Conservation (phyloP, 2,888 invertebrate genomes). For the Agrenia bidenticulata region DNA sequence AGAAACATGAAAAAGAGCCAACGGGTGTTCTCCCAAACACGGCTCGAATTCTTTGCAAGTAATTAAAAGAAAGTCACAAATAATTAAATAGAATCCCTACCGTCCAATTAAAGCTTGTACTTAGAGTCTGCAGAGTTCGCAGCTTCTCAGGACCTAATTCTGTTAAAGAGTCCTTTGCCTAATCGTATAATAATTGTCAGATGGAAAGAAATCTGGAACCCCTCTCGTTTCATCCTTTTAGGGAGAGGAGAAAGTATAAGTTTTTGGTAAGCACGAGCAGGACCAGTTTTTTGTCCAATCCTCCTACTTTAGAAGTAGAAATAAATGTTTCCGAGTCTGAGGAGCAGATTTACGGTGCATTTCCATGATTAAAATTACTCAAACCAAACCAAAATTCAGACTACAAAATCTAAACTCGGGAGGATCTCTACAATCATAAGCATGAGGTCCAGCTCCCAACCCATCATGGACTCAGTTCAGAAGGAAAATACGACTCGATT, state of each 20-base stretch:
- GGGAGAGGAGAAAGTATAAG: no score
- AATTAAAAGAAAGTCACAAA: constrained; percentile 24
- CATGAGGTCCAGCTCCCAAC: no score
- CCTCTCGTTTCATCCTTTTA: neutral
- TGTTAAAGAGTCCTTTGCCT: constrained; percentile 16
- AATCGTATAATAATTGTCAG: constrained; percentile 19
- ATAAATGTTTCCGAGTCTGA: neutral
- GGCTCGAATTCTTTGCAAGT: constrained; percentile 11
- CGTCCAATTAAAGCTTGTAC: constrained; percentile 16
- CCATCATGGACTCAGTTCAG: no score
- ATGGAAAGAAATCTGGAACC: neutral
- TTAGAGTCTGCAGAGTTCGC: neutral
- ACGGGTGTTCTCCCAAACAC: neutral
- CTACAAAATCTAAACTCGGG: no score
- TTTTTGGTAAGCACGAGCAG: no score
- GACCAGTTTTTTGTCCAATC: no score
- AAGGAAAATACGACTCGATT: no score
- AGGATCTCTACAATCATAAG: no score
- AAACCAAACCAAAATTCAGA: no score
- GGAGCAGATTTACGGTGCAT: constrained; percentile 50
- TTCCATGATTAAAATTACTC: constrained; percentile 53
- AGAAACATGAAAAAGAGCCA: constrained; percentile 1
- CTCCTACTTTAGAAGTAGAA: no score
- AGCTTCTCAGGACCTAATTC: neutral
- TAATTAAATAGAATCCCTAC: constrained; percentile 21